Evolutionary conservation across 2,888 invertebrate genomes (phyloP), one percentile per base, ranked within the genome.

Genomic region (Stenodema calcarata): DNA sequence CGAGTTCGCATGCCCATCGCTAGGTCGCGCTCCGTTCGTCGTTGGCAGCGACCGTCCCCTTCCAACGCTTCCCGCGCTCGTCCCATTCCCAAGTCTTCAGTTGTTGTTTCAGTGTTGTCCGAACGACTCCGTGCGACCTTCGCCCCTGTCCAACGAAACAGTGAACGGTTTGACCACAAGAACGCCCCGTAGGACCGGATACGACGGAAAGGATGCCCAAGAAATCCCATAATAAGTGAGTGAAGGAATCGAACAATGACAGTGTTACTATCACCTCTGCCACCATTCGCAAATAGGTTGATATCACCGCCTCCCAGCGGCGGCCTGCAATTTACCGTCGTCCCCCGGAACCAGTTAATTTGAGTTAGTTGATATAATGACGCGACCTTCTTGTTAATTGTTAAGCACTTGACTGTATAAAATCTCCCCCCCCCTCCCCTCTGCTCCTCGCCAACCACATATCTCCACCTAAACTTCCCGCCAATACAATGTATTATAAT

Each of bases 261-360:
- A 35, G 2, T 35, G 35, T 30, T 27, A 14, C 12, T 30, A 30
- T 70, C 70, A 70, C 70, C 70, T 11, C 70, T 23, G 70, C 12
- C 28, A 70, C 27, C 9, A 16, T 23, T 3, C 16, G 70, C 70
- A 14, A 14, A 23, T 30, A 16, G 27, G 16, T 6, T 73, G 73
- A 30, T 11, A 70, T 11, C 70, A 11, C 14, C 27, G 28, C 14
- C 70, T 30, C 23, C 35, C 78, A 27, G 78, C 44, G 78, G 18
- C 35, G 18, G 78, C 78, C 44, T 16, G 62, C 23, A 9, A n/a
- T 41, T 23, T 69, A 18, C 23, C 12, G 62, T 82, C 82, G 28
- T 28, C 82, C 82, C 69, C 84, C 73, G 84, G 84, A 84, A 75
- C 84, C 47, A 47, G 75, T 84, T 82, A 69, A 70, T 82, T 82